These are phyloP conservation scores for Trachelus tabidus DNA, from an alignment of 2,888 invertebrate genomes.

Conservation along the genomic window DNA sequence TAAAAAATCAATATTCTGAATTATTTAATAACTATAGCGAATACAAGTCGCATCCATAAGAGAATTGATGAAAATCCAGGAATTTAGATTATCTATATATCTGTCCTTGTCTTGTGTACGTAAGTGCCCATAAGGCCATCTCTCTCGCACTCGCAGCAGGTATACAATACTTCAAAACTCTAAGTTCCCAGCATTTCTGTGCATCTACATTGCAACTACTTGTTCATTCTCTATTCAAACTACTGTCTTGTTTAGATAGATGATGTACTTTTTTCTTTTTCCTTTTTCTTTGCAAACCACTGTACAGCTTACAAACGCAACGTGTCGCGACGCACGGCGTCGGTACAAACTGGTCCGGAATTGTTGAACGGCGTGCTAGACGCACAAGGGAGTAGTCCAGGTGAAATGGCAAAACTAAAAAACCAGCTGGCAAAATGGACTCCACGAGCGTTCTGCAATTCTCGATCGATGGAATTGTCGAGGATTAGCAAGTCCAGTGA, in stretches of 20 bases:
- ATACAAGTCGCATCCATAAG: not conserved
- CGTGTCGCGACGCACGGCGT: slow-evolving; percentile 36
- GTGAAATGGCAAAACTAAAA: not conserved
- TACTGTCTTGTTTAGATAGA: not conserved
- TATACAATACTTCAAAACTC: not conserved
- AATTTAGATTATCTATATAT: not conserved
- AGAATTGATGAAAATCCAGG: not conserved
- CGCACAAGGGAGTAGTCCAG: not conserved
- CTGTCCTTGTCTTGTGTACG: not conserved
- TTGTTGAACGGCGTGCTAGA: slow-evolving; percentile 27
- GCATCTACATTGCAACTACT: not conserved
- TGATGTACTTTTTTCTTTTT: not conserved
- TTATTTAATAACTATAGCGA: not conserved
- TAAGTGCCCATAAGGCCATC: not conserved
- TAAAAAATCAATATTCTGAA: not conserved
- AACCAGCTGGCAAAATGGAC: not conserved
- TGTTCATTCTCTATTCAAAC: not conserved
- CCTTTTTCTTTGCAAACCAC: not conserved
- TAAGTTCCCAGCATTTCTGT: not conserved
- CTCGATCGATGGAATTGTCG: not conserved
- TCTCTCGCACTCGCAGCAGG: not conserved
- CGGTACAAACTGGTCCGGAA: slow-evolving; percentile 46
- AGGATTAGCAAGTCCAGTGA: slow-evolving; percentile 5
- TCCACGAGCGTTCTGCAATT: not conserved
- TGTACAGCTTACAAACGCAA: slow-evolving; percentile 18